Conservation (phyloP, 2,113 vertebrate genomes). For the Anser cygnoides region DNA sequence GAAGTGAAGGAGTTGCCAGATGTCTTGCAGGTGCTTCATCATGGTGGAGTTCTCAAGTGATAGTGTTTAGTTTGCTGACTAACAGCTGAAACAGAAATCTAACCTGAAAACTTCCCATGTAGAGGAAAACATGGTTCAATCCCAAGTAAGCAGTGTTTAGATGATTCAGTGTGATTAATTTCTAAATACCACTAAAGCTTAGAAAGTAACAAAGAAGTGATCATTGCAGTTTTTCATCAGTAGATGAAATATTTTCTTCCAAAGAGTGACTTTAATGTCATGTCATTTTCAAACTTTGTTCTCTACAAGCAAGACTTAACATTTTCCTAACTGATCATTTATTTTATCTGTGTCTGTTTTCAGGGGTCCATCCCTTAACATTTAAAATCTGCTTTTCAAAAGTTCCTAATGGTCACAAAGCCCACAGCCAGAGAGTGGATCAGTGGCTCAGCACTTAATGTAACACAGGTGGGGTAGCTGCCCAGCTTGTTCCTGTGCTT, state of each 20-base stretch:
- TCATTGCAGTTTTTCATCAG: background rate
- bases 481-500: background rate
- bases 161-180: background rate
- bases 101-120: background rate
- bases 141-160: background rate
- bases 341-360: background rate
- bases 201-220: background rate
- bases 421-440: background rate
- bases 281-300: background rate
- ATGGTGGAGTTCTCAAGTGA: background rate
- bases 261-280: background rate
- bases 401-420: background rate
- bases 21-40: background rate
- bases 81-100: background rate
- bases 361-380: background rate
- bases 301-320: background rate
- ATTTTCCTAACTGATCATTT: background rate
- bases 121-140: background rate
- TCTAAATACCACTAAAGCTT: background rate
- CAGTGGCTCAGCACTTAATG: accelerated
- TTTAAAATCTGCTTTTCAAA: background rate
- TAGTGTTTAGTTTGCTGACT: background rate
- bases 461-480: background rate
- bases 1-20: background rate
- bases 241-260: background rate